Evolutionary conservation across 2,888 invertebrate species (phyloP).

Genomic region (Apamea sordens): DNA sequence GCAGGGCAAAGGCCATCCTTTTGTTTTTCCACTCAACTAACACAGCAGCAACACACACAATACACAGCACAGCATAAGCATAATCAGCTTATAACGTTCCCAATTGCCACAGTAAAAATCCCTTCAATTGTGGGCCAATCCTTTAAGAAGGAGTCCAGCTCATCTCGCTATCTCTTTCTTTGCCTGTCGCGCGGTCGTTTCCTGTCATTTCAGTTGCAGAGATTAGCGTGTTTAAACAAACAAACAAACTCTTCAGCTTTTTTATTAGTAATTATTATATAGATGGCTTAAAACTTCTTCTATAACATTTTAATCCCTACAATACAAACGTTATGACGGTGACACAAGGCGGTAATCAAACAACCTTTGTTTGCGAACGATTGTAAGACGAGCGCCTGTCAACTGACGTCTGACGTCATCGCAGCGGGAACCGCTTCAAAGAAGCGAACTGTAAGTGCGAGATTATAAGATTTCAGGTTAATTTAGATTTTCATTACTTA

Average conservation of each 20-base stretch:
- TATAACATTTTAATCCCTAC: neutral
- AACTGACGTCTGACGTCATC: slow-evolving; percentile 31
- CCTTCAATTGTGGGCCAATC: no score
- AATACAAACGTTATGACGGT: neutral
- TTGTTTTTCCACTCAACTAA: no score
- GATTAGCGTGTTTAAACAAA: neutral
- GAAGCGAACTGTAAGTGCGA: slow-evolving; percentile 27
- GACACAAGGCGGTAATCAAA: slow-evolving; percentile 17
- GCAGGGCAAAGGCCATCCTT: no score
- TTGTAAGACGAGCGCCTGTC: slow-evolving; percentile 33
- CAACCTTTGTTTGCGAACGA: slow-evolving; percentile 34
- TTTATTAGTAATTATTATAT: neutral
- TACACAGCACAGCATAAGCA: no score
- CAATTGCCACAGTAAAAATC: no score
- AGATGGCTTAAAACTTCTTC: neutral
- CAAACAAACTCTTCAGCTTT: neutral
- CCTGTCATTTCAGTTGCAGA: neutral
- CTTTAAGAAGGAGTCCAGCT: no score
- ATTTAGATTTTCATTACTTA: slow-evolving; percentile 57
- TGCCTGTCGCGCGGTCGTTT: no score
- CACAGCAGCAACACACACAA: no score
- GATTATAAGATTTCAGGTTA: slow-evolving; percentile 51
- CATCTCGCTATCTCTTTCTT: no score
- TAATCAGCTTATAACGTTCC: no score
- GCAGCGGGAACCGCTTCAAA: slow-evolving; percentile 34